Conservation (phyloP, 2,113 vertebrate species). For the Grammomys dolichurus region DNA sequence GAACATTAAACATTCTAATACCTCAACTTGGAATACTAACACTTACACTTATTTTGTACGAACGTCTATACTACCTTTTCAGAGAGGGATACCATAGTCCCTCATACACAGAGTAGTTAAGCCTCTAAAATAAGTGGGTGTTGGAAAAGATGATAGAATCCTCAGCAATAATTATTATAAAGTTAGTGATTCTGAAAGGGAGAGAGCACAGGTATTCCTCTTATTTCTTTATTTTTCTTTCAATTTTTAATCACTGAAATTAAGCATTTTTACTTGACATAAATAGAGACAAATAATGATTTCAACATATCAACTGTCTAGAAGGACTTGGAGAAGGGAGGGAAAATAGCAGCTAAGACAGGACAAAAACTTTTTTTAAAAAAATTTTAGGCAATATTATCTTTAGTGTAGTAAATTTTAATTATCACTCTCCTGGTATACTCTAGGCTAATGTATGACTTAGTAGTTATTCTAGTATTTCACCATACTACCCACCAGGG, state of each 20-base stretch:
- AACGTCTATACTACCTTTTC: not conserved
- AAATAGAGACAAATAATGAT: slow-evolving; percentile 26
- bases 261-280: slow-evolving; percentile 18
- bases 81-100: not conserved
- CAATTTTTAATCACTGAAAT: slow-evolving; percentile 44
- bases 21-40: not conserved
- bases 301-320: not conserved
- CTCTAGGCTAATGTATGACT: slow-evolving; percentile 49
- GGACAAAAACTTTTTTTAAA: not conserved
- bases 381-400: not conserved
- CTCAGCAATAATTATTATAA: not conserved
- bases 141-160: not conserved
- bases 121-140: not conserved
- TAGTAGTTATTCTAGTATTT: slow-evolving; percentile 65
- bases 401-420: slow-evolving; percentile 35
- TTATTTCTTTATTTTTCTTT: not conserved
- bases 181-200: not conserved
- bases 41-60: not conserved
- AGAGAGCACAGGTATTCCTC: not conserved
- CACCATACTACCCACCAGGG: slow-evolving; percentile 6
- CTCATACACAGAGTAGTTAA: not conserved
- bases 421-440: slow-evolving; percentile 37
- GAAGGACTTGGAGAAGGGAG: not conserved
- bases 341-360: not conserved
- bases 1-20: not conserved